Percentiles rank a stretch among this genome's conserved stretches.
phyloP scores from a whole-genome alignment of 30 jellyfish, hydroid and myxozoan species.

The Mastigias papua region DNA sequence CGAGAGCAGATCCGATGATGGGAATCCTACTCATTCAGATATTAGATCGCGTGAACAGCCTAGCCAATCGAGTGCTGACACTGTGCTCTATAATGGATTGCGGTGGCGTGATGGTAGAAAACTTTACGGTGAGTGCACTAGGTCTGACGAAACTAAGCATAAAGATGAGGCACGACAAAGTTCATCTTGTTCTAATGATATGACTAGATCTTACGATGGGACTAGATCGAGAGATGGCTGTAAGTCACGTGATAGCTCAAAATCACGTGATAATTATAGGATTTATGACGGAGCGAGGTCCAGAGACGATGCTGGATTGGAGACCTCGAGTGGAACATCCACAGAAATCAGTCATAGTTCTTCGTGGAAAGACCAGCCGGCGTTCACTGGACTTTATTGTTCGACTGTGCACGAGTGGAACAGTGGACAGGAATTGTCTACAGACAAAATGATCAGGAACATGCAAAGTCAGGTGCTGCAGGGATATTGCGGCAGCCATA shows the following conservation, averaged over 20 bases:
- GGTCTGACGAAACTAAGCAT: not conserved
- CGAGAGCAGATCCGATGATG: constrained; percentile 31
- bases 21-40: not conserved
- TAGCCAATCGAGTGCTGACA: not conserved
- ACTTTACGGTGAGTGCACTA: not conserved
- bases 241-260: not conserved
- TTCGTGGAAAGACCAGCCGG: constrained; percentile 41
- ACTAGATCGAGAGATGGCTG: constrained; percentile 14
- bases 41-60: not conserved
- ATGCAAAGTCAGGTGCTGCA: constrained; percentile 35
- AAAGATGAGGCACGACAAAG: not conserved
- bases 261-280: constrained; percentile 21
- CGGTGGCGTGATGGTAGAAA: constrained; percentile 13
- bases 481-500: not conserved
- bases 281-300: not conserved
- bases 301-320: not conserved
- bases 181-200: not conserved
- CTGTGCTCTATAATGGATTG: not conserved
- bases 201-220: not conserved
- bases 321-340: constrained; percentile 26
- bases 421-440: constrained; percentile 14
- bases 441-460: constrained; percentile 12
- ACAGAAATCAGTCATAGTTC: constrained; percentile 30
- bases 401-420: constrained; percentile 40
- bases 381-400: constrained; percentile 16